Evolutionary conservation across 1,140 invertebrate genomes (phyloP), one percentile per base, ranked within the genome.

Genomic region (Achatina immaculata): DNA sequence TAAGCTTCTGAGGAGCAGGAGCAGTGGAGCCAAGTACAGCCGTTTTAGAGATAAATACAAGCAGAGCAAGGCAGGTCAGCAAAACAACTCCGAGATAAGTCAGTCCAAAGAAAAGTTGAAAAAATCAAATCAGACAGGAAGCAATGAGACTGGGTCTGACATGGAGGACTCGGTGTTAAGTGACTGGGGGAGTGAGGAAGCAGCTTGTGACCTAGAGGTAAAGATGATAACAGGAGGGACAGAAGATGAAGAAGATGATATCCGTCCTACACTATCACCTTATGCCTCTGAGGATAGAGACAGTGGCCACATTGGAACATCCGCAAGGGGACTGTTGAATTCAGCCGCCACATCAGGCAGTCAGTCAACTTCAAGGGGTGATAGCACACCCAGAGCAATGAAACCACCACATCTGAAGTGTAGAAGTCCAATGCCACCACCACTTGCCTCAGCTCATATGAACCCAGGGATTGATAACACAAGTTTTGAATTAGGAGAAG

Each of bases 121-220:
- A 55, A 78, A 72, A 51, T 71, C 78, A 31, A 80, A 83, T 36
- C 79, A 82, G 34, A 68, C 66, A 38, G 81, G 86, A 28, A 86
- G 86, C 82, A 85, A 81, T 31, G 86, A 86, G 42, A 84, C 83
- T 58, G 85, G 83, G 21, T 88, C 87, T 1, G 86, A 87, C 24
- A 79, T 85, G 51, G 86, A 85, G 65, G 87, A 88, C 42, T 84
- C 84, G 19, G 73, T 84, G 24, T 82, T 80, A 6, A 83, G 83
- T 76, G 85, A 88, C 81, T 88, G 87, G 87, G 83, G 85, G 24
- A 86, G 84, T 65, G 85, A 87, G 65, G 87, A 88, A 58, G 85
- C 83, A 45, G 87, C 84, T 6, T 88, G 87, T 83, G 87, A 88
- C 73, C 83, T 85, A 66, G 87, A 88, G 68, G 87, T 88, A 36